These are phyloP conservation scores for Eumerus sabulonum DNA, from an alignment of 2,888 invertebrate species.

Conservation along the genomic window DNA sequence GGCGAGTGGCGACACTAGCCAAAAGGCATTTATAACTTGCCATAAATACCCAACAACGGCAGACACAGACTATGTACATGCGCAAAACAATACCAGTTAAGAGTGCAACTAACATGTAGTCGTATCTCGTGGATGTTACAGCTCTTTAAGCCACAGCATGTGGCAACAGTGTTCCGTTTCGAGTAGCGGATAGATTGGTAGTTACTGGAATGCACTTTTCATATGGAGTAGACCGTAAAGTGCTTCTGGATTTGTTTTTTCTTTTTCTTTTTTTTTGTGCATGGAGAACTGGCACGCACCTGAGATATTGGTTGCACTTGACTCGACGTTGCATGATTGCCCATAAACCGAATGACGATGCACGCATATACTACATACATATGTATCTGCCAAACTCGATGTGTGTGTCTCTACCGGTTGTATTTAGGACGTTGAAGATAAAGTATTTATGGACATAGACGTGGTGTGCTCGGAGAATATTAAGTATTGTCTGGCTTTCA, in stretches of 20 bases:
- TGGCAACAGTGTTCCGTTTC: conserved; percentile 64
- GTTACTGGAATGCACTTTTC: conserved; percentile 63
- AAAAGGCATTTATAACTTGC: conserved; percentile 60
- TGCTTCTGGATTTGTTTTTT: conserved; percentile 38
- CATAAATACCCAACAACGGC: conserved; percentile 10
- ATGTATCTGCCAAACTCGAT: too few relatives aligned
- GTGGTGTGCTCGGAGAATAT: conserved; percentile 57
- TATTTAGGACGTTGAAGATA: conserved; percentile 59
- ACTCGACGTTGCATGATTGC: conserved; percentile 32
- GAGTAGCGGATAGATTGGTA: conserved; percentile 65
- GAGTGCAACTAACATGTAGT: conserved; percentile 25
- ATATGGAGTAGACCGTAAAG: conserved; percentile 53
- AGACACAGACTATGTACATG: conserved; percentile 19
- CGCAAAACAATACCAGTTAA: not conserved
- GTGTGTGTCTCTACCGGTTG: conserved; percentile 31
- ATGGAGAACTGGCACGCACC: conserved; percentile 61
- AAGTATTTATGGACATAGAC: conserved; percentile 63
- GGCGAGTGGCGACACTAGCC: conserved; percentile 67
- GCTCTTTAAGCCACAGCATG: conserved; percentile 49
- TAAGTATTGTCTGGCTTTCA: conserved; percentile 47
- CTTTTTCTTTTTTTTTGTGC: conserved; percentile 19
- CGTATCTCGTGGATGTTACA: conserved; percentile 53
- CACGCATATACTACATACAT: not conserved
- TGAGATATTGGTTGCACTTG: conserved; percentile 63
- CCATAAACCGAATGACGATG: not conserved